phyloP scores from a whole-genome alignment of 2,888 invertebrate genomes.

The Hyposoter dolosus region DNA sequence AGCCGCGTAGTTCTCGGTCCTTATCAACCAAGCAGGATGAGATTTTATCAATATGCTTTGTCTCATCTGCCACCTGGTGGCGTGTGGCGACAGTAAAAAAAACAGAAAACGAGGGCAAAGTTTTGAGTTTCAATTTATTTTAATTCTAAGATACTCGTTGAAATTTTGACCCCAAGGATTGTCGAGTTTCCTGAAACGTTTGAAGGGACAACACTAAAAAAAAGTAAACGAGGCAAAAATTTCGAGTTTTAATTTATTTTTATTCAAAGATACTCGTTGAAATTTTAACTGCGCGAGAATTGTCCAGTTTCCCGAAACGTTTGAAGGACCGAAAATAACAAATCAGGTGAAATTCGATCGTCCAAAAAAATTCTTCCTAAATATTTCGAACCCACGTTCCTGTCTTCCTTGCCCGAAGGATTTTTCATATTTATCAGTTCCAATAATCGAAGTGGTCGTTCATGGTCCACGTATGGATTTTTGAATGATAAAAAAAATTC shows the following conservation, averaged over 20 bases:
- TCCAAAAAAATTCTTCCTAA: too few species aligned
- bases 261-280: background rate
- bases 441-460: slow-evolving; percentile 56
- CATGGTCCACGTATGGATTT: background rate
- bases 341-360: too few species aligned
- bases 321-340: too few species aligned
- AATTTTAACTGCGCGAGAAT: too few species aligned
- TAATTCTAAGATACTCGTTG: background rate
- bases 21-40: background rate
- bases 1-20: background rate
- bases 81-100: background rate
- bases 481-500: slow-evolving; percentile 19
- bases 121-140: background rate
- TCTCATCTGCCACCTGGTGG: slow-evolving; percentile 47
- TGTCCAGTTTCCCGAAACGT: too few species aligned
- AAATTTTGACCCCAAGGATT: too few species aligned
- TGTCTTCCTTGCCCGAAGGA: background rate
- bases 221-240: too few species aligned
- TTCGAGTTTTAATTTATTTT: background rate
- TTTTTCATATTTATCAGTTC: slow-evolving; percentile 8
- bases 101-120: too few species aligned
- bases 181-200: too few species aligned
- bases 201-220: too few species aligned
- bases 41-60: slow-evolving; percentile 18
- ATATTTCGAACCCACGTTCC: background rate